phyloP scores from a whole-genome alignment of 2,888 invertebrate species.

The Ptilodon capucinus region DNA sequence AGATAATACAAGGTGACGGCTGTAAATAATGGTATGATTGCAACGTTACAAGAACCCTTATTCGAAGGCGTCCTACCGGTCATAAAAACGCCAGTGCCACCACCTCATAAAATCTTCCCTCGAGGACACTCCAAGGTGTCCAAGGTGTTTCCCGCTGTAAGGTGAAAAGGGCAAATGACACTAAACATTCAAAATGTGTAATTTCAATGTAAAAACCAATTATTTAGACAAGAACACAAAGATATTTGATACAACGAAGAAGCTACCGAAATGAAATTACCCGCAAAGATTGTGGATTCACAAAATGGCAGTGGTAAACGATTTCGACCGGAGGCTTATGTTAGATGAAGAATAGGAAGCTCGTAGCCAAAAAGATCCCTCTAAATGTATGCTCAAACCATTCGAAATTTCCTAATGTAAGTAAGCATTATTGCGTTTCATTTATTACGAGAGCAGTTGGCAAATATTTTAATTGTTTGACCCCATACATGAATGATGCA shows the following conservation, averaged over 20 bases:
- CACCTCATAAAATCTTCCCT: constrained; percentile 63
- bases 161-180: constrained; percentile 43
- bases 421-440: no score
- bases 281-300: constrained; percentile 39
- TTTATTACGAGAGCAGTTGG: background rate
- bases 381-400: background rate
- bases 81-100: constrained; percentile 67
- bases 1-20: constrained; percentile 45
- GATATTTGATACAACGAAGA: constrained; percentile 35
- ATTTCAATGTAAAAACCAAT: constrained; percentile 12
- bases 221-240: constrained; percentile 24
- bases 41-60: constrained; percentile 58
- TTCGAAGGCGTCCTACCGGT: constrained; percentile 52
- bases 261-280: constrained; percentile 40
- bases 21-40: constrained; percentile 48
- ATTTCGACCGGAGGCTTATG: constrained; percentile 16
- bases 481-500: background rate
- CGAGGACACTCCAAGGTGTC: constrained; percentile 49
- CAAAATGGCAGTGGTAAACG: constrained; percentile 27
- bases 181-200: constrained; percentile 15
- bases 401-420: background rate
- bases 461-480: background rate
- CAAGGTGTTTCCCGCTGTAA: constrained; percentile 38
- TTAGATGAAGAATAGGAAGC: constrained; percentile 15
- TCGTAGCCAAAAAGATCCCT: constrained; percentile 1